Conservation (phyloP, 2,797 vertebrate species). For the Nyctibius grandis region DNA sequence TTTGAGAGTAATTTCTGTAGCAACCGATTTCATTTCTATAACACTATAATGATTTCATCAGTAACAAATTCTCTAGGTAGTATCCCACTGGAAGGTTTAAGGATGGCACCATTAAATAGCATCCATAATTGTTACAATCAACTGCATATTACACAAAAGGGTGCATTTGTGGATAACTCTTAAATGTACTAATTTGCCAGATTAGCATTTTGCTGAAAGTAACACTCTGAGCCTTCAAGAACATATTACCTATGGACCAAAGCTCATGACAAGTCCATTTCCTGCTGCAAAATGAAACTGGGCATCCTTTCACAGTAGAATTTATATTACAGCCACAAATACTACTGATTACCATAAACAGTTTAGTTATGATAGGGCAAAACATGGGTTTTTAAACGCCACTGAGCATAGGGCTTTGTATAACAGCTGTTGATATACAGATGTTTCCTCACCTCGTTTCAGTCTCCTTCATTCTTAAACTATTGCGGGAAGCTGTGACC, state of each 20-base stretch:
- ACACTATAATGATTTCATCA: conserved; percentile 43
- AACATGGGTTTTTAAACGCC: neutral
- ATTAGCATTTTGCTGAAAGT: conserved; percentile 47
- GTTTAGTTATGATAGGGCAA: neutral
- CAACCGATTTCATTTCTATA: conserved; percentile 42
- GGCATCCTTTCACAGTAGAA: neutral
- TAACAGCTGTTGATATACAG: neutral
- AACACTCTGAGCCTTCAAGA: conserved; percentile 24
- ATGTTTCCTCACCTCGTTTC: neutral
- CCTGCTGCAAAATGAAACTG: conserved; percentile 7
- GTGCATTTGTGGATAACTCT: conserved; percentile 2
- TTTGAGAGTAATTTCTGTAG: conserved; percentile 32
- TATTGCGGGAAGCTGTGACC: neutral
- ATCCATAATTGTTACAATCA: conserved; percentile 43
- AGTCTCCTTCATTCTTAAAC: neutral
- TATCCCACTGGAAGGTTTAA: conserved; percentile 28
- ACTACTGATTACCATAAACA: neutral
- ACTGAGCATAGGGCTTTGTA: neutral
- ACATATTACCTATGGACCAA: conserved; percentile 33
- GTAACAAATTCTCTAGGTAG: conserved; percentile 30
- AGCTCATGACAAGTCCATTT: neutral
- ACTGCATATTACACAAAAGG: conserved; percentile 19
- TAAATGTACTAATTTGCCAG: conserved; percentile 15
- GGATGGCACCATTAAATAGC: conserved; percentile 29
- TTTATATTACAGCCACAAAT: neutral